Evolutionary conservation across 2,888 invertebrate species (phyloP).

Genomic region (Drosophila heteroneura): DNA sequence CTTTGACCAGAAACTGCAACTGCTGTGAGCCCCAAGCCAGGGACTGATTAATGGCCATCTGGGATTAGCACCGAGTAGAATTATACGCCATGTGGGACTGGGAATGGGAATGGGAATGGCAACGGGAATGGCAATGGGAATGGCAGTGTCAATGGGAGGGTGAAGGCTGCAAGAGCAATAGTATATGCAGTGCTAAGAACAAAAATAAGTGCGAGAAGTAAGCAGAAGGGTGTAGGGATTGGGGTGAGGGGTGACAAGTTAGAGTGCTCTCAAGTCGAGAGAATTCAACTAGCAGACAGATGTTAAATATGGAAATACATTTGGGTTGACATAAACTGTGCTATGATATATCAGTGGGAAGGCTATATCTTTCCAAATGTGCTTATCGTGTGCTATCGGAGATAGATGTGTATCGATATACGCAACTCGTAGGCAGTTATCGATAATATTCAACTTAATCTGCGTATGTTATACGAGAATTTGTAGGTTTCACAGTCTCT

Average conservation of each 20-base stretch:
- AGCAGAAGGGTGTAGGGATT: too few species aligned
- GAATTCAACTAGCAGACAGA: neutral
- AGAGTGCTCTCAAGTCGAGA: neutral
- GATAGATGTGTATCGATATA: neutral
- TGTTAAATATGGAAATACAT: neutral
- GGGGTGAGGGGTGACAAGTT: neutral
- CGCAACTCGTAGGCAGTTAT: neutral
- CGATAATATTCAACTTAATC: neutral
- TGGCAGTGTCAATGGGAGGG: neutral
- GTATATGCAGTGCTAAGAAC: neutral
- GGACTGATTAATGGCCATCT: constrained; percentile 45
- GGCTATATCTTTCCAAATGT: neutral
- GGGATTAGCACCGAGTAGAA: constrained; percentile 5
- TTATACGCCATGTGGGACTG: neutral
- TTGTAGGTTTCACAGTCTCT: neutral
- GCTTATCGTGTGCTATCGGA: neutral
- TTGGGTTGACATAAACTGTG: neutral
- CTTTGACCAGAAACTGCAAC: constrained; percentile 21
- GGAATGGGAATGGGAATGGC: neutral
- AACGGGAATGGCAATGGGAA: neutral
- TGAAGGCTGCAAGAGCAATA: neutral
- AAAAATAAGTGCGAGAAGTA: too few species aligned
- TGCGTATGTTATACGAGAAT: neutral
- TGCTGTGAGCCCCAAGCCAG: constrained; percentile 11
- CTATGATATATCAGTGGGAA: neutral